Evolutionary conservation across 2,888 invertebrate genomes (phyloP).

Genomic region (Itoplectis maculator): DNA sequence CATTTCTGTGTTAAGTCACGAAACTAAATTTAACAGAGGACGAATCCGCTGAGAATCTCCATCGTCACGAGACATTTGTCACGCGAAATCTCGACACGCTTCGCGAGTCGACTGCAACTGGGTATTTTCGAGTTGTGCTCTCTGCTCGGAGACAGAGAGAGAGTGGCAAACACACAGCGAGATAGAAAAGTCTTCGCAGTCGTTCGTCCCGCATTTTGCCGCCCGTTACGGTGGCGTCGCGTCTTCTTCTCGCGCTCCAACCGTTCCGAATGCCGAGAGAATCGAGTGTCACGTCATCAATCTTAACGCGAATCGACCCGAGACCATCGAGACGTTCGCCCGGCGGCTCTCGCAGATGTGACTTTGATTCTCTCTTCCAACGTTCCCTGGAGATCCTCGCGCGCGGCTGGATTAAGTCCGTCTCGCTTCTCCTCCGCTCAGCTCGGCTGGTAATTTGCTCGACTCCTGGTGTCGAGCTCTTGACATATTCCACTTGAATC

Average conservation of each 20-base stretch:
- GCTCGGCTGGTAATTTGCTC: slow-evolving; percentile 79
- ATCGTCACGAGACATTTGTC: slow-evolving; percentile 73
- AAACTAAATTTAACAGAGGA: too few relatives aligned
- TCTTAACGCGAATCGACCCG: slow-evolving; percentile 78
- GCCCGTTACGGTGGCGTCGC: slow-evolving; percentile 38
- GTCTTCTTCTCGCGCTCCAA: slow-evolving; percentile 49
- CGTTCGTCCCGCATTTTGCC: slow-evolving; percentile 41
- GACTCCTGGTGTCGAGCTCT: slow-evolving; percentile 64
- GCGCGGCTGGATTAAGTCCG: slow-evolving; percentile 81
- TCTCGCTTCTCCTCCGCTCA: slow-evolving; percentile 61
- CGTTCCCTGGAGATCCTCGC: slow-evolving; percentile 81
- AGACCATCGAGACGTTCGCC: slow-evolving; percentile 78
- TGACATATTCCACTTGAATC: slow-evolving; percentile 71
- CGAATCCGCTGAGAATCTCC: slow-evolving; percentile 60
- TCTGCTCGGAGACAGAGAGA: neutral
- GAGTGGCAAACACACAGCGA: slow-evolving; percentile 68
- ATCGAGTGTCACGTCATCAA: slow-evolving; percentile 79
- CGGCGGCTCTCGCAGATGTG: slow-evolving; percentile 83
- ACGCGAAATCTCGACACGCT: slow-evolving; percentile 60
- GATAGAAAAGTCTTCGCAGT: slow-evolving; percentile 67
- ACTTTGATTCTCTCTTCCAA: slow-evolving; percentile 82
- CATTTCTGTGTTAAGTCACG: too few relatives aligned
- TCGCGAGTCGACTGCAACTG: slow-evolving; percentile 54
- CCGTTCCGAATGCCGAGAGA: slow-evolving; percentile 59
- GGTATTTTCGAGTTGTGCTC: slow-evolving; percentile 65